Evolutionary conservation across 2,888 invertebrate species (phyloP), one percentile per base, ranked within the genome.

Genomic region (Chloromyia formosa): DNA sequence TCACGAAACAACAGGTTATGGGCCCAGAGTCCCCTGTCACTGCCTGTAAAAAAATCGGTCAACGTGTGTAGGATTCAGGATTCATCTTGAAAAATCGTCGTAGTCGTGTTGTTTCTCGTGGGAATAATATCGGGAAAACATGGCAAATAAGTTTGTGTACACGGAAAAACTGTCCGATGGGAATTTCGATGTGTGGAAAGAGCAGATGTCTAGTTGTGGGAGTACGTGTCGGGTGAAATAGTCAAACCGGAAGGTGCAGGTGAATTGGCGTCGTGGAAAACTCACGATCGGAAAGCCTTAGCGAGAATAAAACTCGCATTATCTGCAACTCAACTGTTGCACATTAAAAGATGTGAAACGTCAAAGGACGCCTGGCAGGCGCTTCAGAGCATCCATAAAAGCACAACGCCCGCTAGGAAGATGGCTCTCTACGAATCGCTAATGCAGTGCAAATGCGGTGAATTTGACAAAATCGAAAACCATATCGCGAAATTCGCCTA

Each of bases 111-210:
- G n/a, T n/a, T n/a, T n/a, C n/a, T n/a, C n/a, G n/a, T n/a, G n/a
- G n/a, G n/a, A n/a, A n/a, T n/a, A n/a, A n/a, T n/a, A n/a, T n/a
- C n/a, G n/a, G 45, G 45, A 45, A 45, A 45, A 45, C 9, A 45
- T 45, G 45, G 14, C 45, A 45, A 45, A 14, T 45, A 45, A 45
- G 45, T 45, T 7, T n/a, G n/a, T n/a, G n/a, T 7, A 58, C 12
- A 58, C 18, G 12, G 58, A 58, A 16, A 58, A 58, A 20, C 20
- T 58, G 20, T 12, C 12, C 7, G 58, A 58, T 18, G 14, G 16
- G 12, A 58, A 58, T 20, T 58, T 16, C 58, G 58, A 58, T 7
- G 18, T 18, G 12, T 58, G 58, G 58, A 58, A 58, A 58, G 58
- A 20, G 58, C 58, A 58, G 2, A 18, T 58, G 58, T 20, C 12